A percentile compares a stretch with the other conserved stretches of the same genome.
Evolutionary conservation across 2,113 vertebrate species (phyloP).

Genomic region (Rhodinocichla rosea): DNA sequence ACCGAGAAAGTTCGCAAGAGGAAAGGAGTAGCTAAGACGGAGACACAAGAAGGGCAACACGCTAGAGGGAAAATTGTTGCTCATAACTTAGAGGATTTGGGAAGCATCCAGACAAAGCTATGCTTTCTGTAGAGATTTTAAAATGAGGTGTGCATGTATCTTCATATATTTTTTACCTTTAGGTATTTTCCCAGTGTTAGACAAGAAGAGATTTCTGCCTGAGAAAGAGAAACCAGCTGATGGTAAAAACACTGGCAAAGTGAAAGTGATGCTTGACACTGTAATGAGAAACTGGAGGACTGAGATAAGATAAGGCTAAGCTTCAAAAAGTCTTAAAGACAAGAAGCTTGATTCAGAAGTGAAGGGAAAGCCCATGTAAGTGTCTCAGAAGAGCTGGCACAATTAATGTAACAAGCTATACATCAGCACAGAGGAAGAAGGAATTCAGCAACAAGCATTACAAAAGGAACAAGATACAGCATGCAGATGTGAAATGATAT

Average conservation of each 20-base stretch:
- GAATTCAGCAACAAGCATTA: not conserved
- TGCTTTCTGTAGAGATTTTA: not conserved
- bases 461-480: not conserved
- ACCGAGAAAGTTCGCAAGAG: not conserved
- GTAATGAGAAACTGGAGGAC: slow-evolving; percentile 1
- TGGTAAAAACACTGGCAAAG: not conserved
- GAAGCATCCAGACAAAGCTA: not conserved
- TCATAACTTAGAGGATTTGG: not conserved
- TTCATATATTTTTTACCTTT: not conserved
- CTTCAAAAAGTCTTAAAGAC: not conserved
- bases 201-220: not conserved
- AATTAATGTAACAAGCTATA: not conserved
- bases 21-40: slow-evolving; percentile 34
- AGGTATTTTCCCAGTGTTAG: not conserved
- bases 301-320: slow-evolving; percentile 39
- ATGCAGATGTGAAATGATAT: not conserved
- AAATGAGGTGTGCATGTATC: not conserved
- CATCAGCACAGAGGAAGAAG: not conserved
- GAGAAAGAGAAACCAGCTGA: slow-evolving; percentile 6
- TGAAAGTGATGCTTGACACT: slow-evolving; percentile 28
- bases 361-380: not conserved
- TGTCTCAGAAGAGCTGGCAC: not conserved
- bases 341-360: not conserved
- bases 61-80: not conserved
- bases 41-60: not conserved